A percentile compares a stretch with the other conserved stretches of the same genome.
These are phyloP conservation scores for Rhinopomastus cyanomelas DNA, from an alignment of 2,113 vertebrate genomes.

Conservation along the genomic window DNA sequence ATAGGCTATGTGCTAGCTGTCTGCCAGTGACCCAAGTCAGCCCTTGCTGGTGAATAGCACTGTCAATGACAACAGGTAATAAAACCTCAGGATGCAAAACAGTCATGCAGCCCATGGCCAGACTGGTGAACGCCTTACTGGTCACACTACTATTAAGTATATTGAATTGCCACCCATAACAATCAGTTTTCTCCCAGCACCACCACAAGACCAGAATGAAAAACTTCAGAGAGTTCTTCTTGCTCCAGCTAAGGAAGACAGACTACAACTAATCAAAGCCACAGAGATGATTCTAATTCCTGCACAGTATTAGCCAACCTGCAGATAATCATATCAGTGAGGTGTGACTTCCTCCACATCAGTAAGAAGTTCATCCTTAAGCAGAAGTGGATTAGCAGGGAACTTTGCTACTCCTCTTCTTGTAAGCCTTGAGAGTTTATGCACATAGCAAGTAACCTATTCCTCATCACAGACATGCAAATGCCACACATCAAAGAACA, in stretches of 20 bases:
- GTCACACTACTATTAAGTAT: not conserved
- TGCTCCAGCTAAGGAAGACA: not conserved
- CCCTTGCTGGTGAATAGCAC: not conserved
- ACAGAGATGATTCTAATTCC: not conserved
- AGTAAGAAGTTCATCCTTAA: not conserved
- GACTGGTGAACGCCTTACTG: not conserved
- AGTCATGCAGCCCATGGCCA: not conserved
- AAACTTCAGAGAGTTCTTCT: not conserved
- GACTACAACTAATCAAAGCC: not conserved
- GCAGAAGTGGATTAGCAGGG: constrained; percentile 35
- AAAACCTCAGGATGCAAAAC: not conserved
- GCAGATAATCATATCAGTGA: not conserved
- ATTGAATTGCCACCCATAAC: not conserved
- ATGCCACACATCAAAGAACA: constrained; percentile 54
- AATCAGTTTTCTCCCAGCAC: not conserved
- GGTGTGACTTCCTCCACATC: not conserved
- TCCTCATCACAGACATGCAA: constrained; percentile 53
- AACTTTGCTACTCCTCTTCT: constrained; percentile 23
- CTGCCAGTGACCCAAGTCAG: not conserved
- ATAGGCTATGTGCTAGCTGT: not conserved
- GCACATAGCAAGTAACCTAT: constrained; percentile 39
- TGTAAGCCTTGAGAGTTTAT: constrained; percentile 19
- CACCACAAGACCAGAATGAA: not conserved
- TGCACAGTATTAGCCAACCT: not conserved
- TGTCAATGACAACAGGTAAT: not conserved